Conservation (phyloP, 2,888 invertebrate genomes). For the Hoplodrina blanda region DNA sequence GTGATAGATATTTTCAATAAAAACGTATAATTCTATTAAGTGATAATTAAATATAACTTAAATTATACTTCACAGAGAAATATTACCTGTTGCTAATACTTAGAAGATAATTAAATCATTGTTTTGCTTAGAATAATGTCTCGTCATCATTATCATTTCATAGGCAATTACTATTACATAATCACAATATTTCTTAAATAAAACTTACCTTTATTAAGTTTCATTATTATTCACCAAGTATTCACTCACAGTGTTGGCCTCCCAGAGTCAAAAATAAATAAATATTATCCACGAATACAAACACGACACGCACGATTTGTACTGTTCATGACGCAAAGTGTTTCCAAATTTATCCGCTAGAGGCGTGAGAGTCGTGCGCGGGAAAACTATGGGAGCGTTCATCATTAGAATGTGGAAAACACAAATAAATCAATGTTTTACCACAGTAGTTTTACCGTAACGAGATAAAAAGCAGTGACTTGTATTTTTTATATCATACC, state of each 20-base stretch:
- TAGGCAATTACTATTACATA: conserved; percentile 79
- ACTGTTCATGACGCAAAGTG: conserved; percentile 77
- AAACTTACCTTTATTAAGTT: conserved; percentile 77
- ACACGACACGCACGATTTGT: conserved; percentile 76
- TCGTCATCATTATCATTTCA: conserved; percentile 69
- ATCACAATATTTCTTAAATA: conserved; percentile 64
- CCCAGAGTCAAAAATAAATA: conserved; percentile 68
- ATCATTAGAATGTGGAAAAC: conserved; percentile 30
- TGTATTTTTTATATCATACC: neutral
- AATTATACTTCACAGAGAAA: conserved; percentile 3
- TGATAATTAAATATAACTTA: conserved; percentile 8
- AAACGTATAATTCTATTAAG: conserved; percentile 17
- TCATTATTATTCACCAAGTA: conserved; percentile 62
- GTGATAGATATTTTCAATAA: conserved; percentile 25
- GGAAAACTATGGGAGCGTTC: conserved; percentile 70
- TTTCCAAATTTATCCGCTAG: conserved; percentile 73
- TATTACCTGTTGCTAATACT: neutral
- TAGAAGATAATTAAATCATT: neutral
- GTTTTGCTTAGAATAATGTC: conserved; percentile 60
- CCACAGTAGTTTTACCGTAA: neutral
- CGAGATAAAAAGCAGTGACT: neutral
- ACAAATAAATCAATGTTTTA: conserved; percentile 7
- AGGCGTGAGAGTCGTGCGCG: conserved; percentile 67
- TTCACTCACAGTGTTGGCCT: conserved; percentile 64
- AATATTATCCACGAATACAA: conserved; percentile 74